A percentile compares a stretch with the other conserved stretches of the same genome.
Evolutionary conservation across 2,113 vertebrate species (phyloP).

Genomic region (Glaucomys volans): DNA sequence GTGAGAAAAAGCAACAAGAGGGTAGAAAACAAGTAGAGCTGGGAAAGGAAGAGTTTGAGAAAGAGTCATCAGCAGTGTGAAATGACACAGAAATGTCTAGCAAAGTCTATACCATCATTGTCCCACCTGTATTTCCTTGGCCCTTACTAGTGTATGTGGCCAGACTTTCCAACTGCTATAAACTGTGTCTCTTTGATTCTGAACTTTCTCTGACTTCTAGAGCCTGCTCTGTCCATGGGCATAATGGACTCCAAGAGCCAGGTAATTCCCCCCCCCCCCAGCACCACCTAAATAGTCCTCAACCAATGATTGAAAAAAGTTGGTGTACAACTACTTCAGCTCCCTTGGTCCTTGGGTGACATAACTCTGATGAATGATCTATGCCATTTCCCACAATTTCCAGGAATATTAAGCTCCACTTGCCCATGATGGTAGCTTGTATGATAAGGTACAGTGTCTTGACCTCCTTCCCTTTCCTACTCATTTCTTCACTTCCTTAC

Average conservation of each 20-base stretch:
- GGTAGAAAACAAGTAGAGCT: background rate
- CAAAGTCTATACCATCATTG: background rate
- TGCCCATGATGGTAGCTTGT: background rate
- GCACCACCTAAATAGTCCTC: background rate
- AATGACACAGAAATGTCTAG: background rate
- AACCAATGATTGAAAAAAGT: background rate
- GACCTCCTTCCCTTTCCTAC: background rate
- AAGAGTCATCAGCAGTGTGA: background rate
- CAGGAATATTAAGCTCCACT: background rate
- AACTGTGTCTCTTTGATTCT: background rate
- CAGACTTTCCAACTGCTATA: background rate
- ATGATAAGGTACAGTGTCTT: background rate
- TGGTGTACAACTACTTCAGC: background rate
- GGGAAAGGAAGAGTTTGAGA: background rate
- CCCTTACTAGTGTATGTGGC: background rate
- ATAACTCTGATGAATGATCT: background rate
- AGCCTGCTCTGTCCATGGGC: background rate
- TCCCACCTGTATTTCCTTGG: background rate
- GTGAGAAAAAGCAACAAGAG: slow-evolving; percentile 5
- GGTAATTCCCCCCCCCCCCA: background rate
- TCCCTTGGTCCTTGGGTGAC: background rate
- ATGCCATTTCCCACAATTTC: background rate
- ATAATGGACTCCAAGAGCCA: background rate
- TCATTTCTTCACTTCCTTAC: background rate
- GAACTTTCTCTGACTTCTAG: slow-evolving; percentile 26